Percentiles rank a stretch among this genome's conserved stretches.
Conservation (phyloP, 2,113 vertebrate species). For the Scolopax mira region DNA sequence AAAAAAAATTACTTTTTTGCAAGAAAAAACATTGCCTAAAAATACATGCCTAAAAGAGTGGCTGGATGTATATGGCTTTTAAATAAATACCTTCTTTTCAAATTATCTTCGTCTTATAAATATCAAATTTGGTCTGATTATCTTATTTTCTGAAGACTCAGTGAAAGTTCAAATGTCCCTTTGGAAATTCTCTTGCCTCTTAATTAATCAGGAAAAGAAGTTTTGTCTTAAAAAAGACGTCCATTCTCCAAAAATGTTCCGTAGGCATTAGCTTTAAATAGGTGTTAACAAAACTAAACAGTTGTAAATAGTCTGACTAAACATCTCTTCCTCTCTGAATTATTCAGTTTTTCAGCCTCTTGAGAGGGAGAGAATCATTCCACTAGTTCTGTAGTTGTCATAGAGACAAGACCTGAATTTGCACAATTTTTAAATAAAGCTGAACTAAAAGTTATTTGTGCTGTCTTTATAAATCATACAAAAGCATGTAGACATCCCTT, state of each 20-base stretch:
- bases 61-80: neutral
- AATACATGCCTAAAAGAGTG: neutral
- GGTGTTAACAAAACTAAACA: slow-evolving; percentile 1
- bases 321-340: slow-evolving; percentile 41
- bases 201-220: neutral
- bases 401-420: slow-evolving; percentile 44
- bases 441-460: slow-evolving; percentile 1
- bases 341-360: slow-evolving; percentile 36
- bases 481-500: neutral
- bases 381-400: slow-evolving; percentile 42
- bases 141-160: neutral
- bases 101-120: neutral
- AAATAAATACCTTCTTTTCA: neutral
- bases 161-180: neutral
- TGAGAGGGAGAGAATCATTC: slow-evolving; percentile 42
- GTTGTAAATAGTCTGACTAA: slow-evolving; percentile 45
- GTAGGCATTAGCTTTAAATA: slow-evolving; percentile 6
- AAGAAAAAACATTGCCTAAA: neutral
- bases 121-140: neutral
- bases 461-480: slow-evolving; percentile 22
- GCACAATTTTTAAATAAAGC: slow-evolving; percentile 13
- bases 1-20: neutral
- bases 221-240: slow-evolving; percentile 5
- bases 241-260: slow-evolving; percentile 4
- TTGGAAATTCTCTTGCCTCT: neutral